phyloP scores from a whole-genome alignment of 92 coral and sea anemone genomes.

The Palythoa heliodiscus region DNA sequence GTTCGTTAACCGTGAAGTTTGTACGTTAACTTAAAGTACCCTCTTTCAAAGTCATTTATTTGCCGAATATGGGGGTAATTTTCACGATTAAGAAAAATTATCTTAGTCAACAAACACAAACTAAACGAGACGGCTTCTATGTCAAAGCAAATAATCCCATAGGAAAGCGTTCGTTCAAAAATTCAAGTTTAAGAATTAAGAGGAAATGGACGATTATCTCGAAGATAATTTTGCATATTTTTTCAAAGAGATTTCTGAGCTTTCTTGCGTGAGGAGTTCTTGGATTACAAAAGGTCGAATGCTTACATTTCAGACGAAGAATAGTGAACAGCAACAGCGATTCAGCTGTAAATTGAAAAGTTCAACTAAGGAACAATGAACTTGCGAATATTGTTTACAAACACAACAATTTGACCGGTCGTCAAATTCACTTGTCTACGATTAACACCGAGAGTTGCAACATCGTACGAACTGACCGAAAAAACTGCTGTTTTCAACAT shows the following conservation, averaged over 20 bases:
- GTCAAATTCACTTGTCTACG: constrained; percentile 28
- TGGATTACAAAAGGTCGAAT: constrained; percentile 16
- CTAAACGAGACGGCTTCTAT: neutral
- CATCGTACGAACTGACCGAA: neutral
- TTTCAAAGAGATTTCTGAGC: neutral
- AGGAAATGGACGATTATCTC: neutral
- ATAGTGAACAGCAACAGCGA: constrained; percentile 24
- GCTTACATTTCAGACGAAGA: constrained; percentile 32
- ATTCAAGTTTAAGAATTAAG: neutral
- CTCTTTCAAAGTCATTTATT: neutral
- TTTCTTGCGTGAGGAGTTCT: constrained; percentile 10
- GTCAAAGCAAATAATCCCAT: constrained; percentile 1
- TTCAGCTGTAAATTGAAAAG: constrained; percentile 35
- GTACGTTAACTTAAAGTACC: neutral
- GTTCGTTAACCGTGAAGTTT: neutral
- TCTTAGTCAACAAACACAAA: constrained; percentile 1
- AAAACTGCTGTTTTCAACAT: neutral
- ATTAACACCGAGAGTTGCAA: neutral
- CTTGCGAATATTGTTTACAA: constrained; percentile 33
- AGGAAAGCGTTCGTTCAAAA: neutral
- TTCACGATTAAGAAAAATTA: neutral
- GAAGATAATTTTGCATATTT: neutral
- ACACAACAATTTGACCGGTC: constrained; percentile 43
- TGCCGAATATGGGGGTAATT: neutral
- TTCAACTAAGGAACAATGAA: constrained; percentile 21